Evolutionary conservation across 2,797 vertebrate genomes (phyloP).

Genomic region (Sylvia borin): DNA sequence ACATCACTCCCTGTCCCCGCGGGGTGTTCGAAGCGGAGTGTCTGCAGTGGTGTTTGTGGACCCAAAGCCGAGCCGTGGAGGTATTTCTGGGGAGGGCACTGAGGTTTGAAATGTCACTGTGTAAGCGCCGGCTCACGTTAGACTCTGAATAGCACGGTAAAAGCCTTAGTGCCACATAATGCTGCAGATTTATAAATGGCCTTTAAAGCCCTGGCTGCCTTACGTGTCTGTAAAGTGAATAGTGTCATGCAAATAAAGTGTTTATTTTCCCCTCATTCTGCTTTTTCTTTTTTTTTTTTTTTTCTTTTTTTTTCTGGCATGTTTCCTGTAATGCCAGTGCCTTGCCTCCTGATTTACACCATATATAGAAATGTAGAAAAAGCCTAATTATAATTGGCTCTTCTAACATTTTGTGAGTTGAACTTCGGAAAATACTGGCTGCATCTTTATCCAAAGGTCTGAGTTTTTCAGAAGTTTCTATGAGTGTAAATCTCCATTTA

Average conservation of each 20-base stretch:
- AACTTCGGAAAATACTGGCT: background rate
- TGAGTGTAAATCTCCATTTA: background rate
- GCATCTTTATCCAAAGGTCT: background rate
- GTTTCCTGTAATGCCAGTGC: background rate
- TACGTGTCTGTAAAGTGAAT: background rate
- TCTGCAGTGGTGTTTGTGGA: background rate
- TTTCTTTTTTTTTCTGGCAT: background rate
- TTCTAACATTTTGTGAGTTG: background rate
- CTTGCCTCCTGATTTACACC: background rate
- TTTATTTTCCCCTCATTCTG: background rate
- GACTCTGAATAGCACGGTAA: background rate
- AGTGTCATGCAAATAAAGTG: background rate
- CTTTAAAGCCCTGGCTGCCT: background rate
- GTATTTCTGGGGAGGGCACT: background rate
- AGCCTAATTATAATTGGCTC: background rate
- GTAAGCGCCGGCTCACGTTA: background rate
- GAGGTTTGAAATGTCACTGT: background rate
- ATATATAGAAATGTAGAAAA: conserved; percentile 4
- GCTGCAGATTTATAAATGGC: background rate
- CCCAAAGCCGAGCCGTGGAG: background rate
- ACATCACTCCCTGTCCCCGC: background rate
- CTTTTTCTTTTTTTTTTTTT: background rate
- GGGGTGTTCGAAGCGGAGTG: fast-evolving
- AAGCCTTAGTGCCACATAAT: background rate
- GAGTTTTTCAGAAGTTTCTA: background rate